Evolutionary conservation across 2,113 vertebrate species (phyloP).

Genomic region (Mustelus asterias): DNA sequence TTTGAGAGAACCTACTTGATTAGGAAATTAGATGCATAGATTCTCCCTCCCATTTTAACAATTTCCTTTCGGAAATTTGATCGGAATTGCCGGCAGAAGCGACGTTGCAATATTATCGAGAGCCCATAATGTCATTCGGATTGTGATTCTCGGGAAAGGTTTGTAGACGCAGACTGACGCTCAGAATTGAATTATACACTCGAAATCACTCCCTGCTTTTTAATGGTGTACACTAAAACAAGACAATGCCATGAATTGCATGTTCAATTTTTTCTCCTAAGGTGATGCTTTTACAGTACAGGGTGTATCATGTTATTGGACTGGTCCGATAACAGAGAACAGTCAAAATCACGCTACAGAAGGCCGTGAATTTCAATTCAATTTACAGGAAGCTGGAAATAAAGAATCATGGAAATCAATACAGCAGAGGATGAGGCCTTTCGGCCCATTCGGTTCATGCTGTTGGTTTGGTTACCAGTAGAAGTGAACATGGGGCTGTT

Average conservation of each 20-base stretch:
- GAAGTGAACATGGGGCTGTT: background rate
- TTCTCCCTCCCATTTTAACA: background rate
- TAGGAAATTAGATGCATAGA: background rate
- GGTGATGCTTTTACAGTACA: background rate
- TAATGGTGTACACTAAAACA: background rate
- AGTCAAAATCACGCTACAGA: background rate
- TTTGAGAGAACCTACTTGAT: background rate
- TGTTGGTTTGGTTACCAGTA: background rate
- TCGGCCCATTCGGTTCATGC: background rate
- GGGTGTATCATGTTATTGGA: background rate
- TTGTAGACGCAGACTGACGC: background rate
- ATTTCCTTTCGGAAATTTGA: background rate
- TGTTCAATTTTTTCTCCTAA: background rate
- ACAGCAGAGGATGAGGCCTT: background rate
- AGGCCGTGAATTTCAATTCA: background rate
- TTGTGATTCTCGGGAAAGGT: background rate
- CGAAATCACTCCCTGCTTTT: background rate
- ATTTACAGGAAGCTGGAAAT: background rate
- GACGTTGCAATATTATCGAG: background rate
- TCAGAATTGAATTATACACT: background rate
- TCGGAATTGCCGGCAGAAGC: background rate
- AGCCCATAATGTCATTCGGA: background rate
- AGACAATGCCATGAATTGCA: background rate
- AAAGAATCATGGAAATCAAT: background rate
- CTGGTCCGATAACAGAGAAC: background rate